A percentile compares a stretch with the other conserved stretches of the same genome.
Conservation (phyloP, 2,797 vertebrate species). For the Poecilia velifera region DNA sequence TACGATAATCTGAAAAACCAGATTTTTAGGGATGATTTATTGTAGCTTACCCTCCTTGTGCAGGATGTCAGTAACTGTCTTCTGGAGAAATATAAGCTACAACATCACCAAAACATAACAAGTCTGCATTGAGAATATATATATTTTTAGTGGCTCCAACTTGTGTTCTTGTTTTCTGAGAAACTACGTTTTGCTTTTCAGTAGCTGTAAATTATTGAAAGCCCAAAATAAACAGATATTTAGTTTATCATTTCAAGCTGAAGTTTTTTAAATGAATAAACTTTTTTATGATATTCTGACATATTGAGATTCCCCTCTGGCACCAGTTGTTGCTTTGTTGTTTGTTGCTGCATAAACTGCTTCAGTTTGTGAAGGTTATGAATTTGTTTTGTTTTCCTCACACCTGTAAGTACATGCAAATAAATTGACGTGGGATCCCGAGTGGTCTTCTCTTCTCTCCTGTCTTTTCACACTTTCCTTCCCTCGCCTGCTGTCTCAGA, state of each 20-base stretch:
- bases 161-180: neutral
- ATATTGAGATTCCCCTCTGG: neutral
- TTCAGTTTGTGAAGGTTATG: conserved; percentile 8
- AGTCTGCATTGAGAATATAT: neutral
- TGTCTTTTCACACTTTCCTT: conserved; percentile 29
- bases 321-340: neutral
- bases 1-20: neutral
- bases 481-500: conserved; percentile 26
- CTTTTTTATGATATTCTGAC: neutral
- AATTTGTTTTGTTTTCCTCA: conserved; percentile 19
- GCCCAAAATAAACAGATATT: neutral
- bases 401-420: conserved; percentile 29
- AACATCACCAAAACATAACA: neutral
- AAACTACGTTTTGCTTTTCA: neutral
- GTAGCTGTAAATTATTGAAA: neutral
- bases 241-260: neutral
- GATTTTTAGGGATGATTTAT: neutral
- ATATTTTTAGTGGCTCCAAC: neutral
- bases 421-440: conserved; percentile 30
- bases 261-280: neutral
- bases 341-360: conserved; percentile 25
- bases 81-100: neutral
- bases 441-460: conserved; percentile 38
- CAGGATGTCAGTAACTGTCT: neutral
- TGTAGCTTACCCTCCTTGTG: neutral